A percentile compares a stretch with the other conserved stretches of the same genome.
These are phyloP conservation scores for Mastomys natalensis DNA, from an alignment of 2,113 vertebrate species.

Conservation along the genomic window DNA sequence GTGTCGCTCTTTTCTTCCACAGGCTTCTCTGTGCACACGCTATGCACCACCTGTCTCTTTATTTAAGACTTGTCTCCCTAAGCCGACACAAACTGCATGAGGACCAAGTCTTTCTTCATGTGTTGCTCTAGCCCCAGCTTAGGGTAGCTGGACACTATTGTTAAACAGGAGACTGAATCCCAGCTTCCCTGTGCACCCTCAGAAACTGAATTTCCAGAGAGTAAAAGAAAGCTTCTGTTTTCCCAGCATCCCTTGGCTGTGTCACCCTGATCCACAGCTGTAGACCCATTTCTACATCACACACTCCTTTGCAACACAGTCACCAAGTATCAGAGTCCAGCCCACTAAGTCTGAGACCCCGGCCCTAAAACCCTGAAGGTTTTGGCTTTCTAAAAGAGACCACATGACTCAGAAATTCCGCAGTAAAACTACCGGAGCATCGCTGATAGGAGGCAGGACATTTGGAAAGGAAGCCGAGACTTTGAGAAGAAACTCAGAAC, in stretches of 20 bases:
- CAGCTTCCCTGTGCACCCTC: not conserved
- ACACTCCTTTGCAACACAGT: not conserved
- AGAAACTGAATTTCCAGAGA: not conserved
- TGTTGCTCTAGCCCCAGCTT: not conserved
- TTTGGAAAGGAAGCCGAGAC: not conserved
- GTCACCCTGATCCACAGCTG: not conserved
- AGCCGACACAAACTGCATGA: not conserved
- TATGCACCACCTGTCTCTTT: not conserved
- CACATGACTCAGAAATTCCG: not conserved
- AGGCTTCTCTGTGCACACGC: not conserved
- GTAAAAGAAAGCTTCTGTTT: not conserved
- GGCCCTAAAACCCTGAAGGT: not conserved
- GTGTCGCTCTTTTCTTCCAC: not conserved
- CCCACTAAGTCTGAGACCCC: not conserved
- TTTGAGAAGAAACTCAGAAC: slow-evolving; percentile 50
- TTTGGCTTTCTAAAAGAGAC: not conserved
- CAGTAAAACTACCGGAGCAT: not conserved
- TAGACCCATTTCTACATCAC: not conserved
- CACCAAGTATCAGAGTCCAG: not conserved
- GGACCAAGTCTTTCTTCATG: not conserved
- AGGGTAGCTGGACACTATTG: not conserved
- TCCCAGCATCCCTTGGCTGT: not conserved
- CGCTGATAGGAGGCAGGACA: not conserved
- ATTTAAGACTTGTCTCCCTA: not conserved
- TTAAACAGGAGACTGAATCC: not conserved